Evolutionary conservation across 2,797 vertebrate genomes (phyloP), one percentile per base, ranked within the genome.

Genomic region (Peromyscus nudipes): DNA sequence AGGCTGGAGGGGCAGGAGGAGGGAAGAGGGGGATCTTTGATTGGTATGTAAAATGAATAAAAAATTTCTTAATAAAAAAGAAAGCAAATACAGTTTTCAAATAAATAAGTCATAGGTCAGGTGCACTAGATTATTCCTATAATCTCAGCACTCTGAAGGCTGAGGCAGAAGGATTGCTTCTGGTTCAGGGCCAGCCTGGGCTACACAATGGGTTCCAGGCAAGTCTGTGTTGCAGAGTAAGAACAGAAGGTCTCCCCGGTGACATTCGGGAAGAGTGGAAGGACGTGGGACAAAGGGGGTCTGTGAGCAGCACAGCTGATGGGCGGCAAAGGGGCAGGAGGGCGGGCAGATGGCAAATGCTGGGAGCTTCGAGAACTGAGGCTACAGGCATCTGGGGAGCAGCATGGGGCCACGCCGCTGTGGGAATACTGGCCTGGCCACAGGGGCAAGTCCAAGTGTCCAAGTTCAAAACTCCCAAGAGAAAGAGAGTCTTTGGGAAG

Each of bases 281-380:
- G 65, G 4, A 4, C 19, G 0, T 3, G 0, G 34, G 37, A 37
- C 23, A 43, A 6, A 57, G 4, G 37, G 49, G 55, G n/a, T 17
- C 46, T 31, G 9, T 13, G 19, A 69, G 11, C 4, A 52, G 57
- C 71, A 8, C 6, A 4, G 4, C 19, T 17, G 2, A 46, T 2
- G n/a, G 52, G 60, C 19, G 55, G 34, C 52, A 12, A 23, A 21
- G 31, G 8, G 82, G 29, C 49, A 4, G 0, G 43, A 34, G n/a
- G 9, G 55, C 5, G 25, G 6, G 55, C 10, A 3, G 73, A 49
- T 1, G 10, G 34, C 0, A 0, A 3, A 6, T 9, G 0, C 1
- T 0, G 8, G 31, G 1, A 0, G 7, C 31, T 17, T 4, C 11
- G 5, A 62, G 21, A 43, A 31, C 6, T 0, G 81, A 19, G 65